phyloP scores from a whole-genome alignment of 2,888 invertebrate species.

The Scaptomyza cyrtandrae region DNA sequence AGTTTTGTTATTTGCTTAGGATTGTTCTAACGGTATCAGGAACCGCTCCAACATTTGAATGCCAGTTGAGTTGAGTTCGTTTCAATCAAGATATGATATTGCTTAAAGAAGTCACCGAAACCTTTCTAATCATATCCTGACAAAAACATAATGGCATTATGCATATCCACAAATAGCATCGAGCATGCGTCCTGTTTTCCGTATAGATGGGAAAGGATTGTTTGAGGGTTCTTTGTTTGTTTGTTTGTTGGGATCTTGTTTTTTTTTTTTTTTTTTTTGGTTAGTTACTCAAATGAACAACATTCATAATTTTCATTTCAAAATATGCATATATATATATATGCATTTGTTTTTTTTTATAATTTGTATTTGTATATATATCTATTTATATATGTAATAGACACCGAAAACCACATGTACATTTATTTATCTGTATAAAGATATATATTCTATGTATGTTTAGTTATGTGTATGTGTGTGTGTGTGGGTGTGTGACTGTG shows the following conservation, averaged over 20 bases:
- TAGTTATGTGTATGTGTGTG: constrained; percentile 15
- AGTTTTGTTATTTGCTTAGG: constrained; percentile 50
- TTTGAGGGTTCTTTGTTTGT: constrained; percentile 22
- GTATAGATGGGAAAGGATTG: constrained; percentile 1
- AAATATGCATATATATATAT: constrained; percentile 55
- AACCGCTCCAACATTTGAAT: constrained; percentile 9
- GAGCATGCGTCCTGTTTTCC: constrained; percentile 1
- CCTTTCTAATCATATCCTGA: constrained; percentile 28
- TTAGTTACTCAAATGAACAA: constrained; percentile 70
- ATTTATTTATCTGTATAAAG: constrained; percentile 67
- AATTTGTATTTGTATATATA: constrained; percentile 55
- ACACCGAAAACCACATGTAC: constrained; percentile 81
- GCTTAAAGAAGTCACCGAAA: constrained; percentile 26
- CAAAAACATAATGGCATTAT: neutral
- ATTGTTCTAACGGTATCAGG: constrained; percentile 19
- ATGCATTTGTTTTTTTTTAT: constrained; percentile 33
- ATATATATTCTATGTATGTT: constrained; percentile 49
- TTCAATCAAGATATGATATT: constrained; percentile 17
- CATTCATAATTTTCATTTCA: constrained; percentile 68
- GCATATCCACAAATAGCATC: constrained; percentile 1
- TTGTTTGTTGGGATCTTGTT: constrained; percentile 47
- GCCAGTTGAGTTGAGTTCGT: constrained; percentile 10
- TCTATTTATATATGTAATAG: constrained; percentile 69
- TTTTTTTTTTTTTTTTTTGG: no score
- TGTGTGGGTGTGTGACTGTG: constrained; percentile 34